A percentile compares a stretch with the other conserved stretches of the same genome.
phyloP scores from a whole-genome alignment of 2,797 vertebrate genomes.

The Pseudochaenichthys georgianus region DNA sequence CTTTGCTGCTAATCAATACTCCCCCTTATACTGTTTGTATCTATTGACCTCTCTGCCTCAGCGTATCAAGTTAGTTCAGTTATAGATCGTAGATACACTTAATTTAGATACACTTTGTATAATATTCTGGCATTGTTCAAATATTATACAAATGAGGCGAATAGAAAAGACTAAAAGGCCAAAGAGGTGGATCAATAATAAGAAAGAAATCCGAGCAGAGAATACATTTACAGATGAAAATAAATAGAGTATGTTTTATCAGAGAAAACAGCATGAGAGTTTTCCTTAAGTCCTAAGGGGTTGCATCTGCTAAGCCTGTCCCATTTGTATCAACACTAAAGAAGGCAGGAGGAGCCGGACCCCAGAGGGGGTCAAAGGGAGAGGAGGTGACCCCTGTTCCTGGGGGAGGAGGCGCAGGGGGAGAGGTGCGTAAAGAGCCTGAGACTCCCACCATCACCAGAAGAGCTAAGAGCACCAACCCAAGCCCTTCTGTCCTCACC shows the following conservation, averaged over 20 bases:
- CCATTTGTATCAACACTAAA: constrained; percentile 84
- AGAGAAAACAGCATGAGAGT: constrained; percentile 49
- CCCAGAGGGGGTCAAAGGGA: constrained; percentile 84
- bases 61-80: constrained; percentile 29
- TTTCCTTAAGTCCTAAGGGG: constrained; percentile 56
- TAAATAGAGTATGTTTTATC: constrained; percentile 10
- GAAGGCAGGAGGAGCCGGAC: constrained; percentile 81
- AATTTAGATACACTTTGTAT: constrained; percentile 18
- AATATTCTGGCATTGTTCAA: constrained; percentile 45
- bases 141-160: constrained; percentile 40
- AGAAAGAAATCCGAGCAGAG: constrained; percentile 13
- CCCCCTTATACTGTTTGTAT: constrained; percentile 47
- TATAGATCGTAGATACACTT: constrained; percentile 4
- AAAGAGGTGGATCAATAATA: not conserved
- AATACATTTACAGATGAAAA: constrained; percentile 22
- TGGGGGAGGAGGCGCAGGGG: constrained; percentile 83
- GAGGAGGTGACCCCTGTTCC: constrained; percentile 85
- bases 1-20: constrained; percentile 63
- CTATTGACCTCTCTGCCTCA: constrained; percentile 38
- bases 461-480: constrained; percentile 78
- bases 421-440: constrained; percentile 85
- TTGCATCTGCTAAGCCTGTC: constrained; percentile 80
- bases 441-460: constrained; percentile 70
- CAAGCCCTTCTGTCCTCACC: constrained; percentile 72
- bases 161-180: constrained; percentile 9